Conservation (phyloP, 2,797 vertebrate species). For the Melanotaenia parkinsoni region DNA sequence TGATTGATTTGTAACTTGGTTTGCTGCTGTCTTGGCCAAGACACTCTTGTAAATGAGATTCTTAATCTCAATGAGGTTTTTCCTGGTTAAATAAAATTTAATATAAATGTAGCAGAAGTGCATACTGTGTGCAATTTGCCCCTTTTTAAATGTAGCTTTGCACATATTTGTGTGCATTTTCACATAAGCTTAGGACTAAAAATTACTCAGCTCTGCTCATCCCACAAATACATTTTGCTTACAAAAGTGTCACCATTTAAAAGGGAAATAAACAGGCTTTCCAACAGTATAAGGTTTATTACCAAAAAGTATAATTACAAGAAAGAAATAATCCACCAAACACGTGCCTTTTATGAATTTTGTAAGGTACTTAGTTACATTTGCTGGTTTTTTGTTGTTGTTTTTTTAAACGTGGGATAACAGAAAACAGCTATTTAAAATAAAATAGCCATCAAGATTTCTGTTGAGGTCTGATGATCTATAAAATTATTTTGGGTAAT, state of each 20-base stretch:
- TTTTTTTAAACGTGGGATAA: background rate
- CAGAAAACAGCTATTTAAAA: constrained; percentile 17
- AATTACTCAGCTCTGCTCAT: background rate
- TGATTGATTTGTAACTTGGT: too few species aligned
- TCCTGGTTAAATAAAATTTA: too few species aligned
- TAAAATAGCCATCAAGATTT: constrained; percentile 10
- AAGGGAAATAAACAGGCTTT: background rate
- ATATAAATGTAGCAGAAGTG: background rate
- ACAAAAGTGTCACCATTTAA: background rate
- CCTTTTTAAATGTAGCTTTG: background rate
- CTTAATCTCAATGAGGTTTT: too few species aligned
- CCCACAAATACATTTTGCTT: background rate
- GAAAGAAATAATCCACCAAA: background rate
- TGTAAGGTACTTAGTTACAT: too few species aligned
- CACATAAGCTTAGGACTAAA: background rate
- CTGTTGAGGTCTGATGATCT: constrained; percentile 47
- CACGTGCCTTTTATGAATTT: background rate
- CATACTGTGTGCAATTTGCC: background rate
- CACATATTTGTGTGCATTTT: background rate
- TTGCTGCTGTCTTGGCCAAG: too few species aligned
- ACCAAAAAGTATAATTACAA: background rate
- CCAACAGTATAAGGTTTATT: background rate
- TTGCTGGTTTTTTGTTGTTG: background rate
- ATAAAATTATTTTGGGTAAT: constrained; percentile 47
- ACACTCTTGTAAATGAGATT: too few species aligned